A percentile compares a stretch with the other conserved stretches of the same genome.
Conservation (phyloP, 1,140 invertebrate genomes). For the Drosophila quadrilineata region DNA sequence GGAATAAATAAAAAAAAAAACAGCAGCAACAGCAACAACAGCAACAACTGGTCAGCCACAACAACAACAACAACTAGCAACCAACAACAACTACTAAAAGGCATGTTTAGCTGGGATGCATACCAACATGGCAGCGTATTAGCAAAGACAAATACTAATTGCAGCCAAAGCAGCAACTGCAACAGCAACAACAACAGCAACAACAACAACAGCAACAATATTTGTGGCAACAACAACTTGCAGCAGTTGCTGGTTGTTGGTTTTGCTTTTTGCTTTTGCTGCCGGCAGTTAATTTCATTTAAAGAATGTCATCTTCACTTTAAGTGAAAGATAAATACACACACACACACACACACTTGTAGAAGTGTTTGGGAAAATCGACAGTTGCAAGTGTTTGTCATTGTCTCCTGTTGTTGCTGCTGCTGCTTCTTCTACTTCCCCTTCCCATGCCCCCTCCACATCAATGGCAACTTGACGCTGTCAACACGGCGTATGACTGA, state of each 20-base stretch:
- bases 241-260: conserved; percentile 21
- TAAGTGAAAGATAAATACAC: conserved; percentile 81
- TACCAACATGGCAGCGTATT: conserved; percentile 78
- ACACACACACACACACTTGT: conserved; percentile 27
- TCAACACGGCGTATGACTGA: conserved; percentile 61
- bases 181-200: conserved; percentile 14
- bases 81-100: too few species aligned
- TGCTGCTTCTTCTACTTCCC: too few species aligned
- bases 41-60: conserved; percentile 24
- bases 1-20: conserved; percentile 37
- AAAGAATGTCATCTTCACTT: conserved; percentile 81
- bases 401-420: conserved; percentile 53
- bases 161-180: conserved; percentile 67
- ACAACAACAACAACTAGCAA: conserved; percentile 46
- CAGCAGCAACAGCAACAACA: conserved; percentile 23
- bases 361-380: background rate
- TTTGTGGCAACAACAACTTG: conserved; percentile 27
- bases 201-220: conserved; percentile 14
- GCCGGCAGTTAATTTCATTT: conserved; percentile 80
- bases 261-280: conserved; percentile 54
- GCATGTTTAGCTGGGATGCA: conserved; percentile 71
- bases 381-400: conserved; percentile 40
- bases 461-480: conserved; percentile 26
- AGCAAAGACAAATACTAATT: conserved; percentile 80
- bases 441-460: too few species aligned